Base-by-base conservation (phyloP, 2,797 vertebrate genomes). In the Tokudaia tokunoshimensis region DNA sequence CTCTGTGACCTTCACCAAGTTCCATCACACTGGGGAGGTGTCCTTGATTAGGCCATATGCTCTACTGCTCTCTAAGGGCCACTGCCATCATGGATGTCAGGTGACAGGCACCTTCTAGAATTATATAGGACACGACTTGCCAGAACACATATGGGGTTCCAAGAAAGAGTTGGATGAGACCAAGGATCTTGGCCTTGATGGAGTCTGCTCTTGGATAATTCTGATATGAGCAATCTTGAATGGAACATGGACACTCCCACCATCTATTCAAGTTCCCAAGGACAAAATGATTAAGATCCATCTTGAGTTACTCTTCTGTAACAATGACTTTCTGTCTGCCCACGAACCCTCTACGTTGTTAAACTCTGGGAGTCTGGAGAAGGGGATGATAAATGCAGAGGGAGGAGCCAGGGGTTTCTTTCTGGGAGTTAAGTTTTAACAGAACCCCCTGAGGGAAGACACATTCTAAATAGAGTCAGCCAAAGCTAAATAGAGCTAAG, bases 331-430 rank as follows among this genome's bases (percentile, higher is more conserved):
- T 63, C 37, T 63, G 26, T 84, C 59, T 94, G 2, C 8, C n/a
- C 29, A n/a, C 1, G 74, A 89, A 78, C 50, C 20, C 1, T 12
- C 4, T 37, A 7, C 14, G 3, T 17, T 44, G 41, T 41, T 96
- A n/a, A 63, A 34, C 50, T 94, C 70, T 70, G 37, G 15, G 92
- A 65, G 83, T 57, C 20, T n/a, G 78, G 57, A 95, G 78, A 61
- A 50, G 22, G 67, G 37, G 26, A 72, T 50, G 12, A 31, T n/a
- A 37, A 31, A 76, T 19, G 1, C 26, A 84, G 67, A 80, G 61
- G 1, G 34, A 84, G 31, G 26, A 78, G 83, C 10, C 34, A 52
- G 13, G 76, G 9, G 19, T 83, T 85, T 83, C 41, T 83, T 17
- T 50, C 76, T 63, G 57, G 57, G 78, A 79, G 59, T 78, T 10